phyloP scores from a whole-genome alignment of 2,888 invertebrate genomes.

The Diadegma fenestrale region DNA sequence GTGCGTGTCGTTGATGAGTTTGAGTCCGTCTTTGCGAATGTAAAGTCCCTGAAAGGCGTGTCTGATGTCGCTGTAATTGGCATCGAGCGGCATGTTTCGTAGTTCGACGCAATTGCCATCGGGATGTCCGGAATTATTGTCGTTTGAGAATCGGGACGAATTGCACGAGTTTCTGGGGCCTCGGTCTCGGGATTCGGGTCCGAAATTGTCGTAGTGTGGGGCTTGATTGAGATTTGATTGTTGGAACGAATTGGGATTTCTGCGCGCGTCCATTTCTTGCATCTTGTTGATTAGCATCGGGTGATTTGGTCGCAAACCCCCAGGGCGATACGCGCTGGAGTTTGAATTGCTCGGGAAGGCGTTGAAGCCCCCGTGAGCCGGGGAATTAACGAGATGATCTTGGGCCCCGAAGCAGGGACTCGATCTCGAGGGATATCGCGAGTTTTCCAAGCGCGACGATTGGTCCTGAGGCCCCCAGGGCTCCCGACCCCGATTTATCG shows the following conservation, averaged over 20 bases:
- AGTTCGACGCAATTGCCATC: conserved; percentile 89
- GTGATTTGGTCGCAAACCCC: conserved; percentile 82
- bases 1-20: conserved; percentile 92
- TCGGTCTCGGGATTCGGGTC: background rate
- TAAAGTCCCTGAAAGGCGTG: conserved; percentile 92
- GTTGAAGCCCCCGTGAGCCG: background rate
- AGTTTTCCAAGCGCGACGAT: conserved; percentile 56
- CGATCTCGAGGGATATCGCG: conserved; percentile 74
- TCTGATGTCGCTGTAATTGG: conserved; percentile 92
- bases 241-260: conserved; percentile 87
- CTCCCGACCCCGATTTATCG: conserved; percentile 72
- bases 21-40: conserved; percentile 93
- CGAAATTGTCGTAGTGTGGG: conserved; percentile 54
- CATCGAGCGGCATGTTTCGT: conserved; percentile 90
- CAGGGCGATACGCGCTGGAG: conserved; percentile 83
- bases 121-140: conserved; percentile 59
- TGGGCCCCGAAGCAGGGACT: conserved; percentile 73
- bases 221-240: conserved; percentile 69
- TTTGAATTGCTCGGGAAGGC: conserved; percentile 53
- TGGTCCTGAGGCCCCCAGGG: conserved; percentile 73
- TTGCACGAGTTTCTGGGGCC: conserved; percentile 16
- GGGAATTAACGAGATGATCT: conserved; percentile 68
- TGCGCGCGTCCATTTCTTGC: conserved; percentile 86
- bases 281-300: conserved; percentile 74
- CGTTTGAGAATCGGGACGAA: conserved; percentile 71